Evolutionary conservation across 30 jellyfish, hydroid and myxozoan genomes (phyloP).

Genomic region (Cassiopea xamachana): DNA sequence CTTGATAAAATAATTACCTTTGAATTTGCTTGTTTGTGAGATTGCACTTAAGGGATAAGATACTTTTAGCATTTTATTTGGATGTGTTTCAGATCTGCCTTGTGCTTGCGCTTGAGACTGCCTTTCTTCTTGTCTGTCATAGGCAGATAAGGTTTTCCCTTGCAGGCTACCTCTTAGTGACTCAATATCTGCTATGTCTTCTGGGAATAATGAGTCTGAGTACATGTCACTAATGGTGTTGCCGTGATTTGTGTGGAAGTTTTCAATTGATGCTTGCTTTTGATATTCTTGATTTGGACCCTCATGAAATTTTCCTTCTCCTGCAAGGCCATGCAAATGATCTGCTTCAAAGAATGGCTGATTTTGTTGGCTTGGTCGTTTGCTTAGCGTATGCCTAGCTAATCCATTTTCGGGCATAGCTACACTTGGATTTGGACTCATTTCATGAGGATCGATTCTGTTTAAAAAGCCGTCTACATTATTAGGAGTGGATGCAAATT

Average conservation of each 20-base stretch:
- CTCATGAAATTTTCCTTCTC: conserved; percentile 1
- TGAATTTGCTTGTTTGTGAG: conserved; percentile 15
- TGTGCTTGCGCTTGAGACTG: conserved; percentile 46
- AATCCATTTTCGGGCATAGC: conserved; percentile 78
- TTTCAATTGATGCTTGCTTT: conserved; percentile 26
- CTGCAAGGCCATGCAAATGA: conserved; percentile 2
- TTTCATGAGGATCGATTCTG: conserved; percentile 87
- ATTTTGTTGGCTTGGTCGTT: conserved; percentile 20
- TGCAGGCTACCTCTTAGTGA: conserved; percentile 89
- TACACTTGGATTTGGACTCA: conserved; percentile 66
- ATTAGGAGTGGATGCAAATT: conserved; percentile 20
- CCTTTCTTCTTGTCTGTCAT: conserved; percentile 72
- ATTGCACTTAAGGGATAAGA: conserved; percentile 58
- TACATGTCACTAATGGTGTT: conserved; percentile 79
- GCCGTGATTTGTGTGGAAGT: conserved; percentile 36
- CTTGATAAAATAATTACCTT: not conserved
- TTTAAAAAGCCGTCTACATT: conserved; percentile 49
- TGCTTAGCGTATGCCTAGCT: conserved; percentile 70
- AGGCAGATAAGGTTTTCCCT: conserved; percentile 88
- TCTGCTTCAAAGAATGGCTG: not conserved
- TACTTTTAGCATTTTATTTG: conserved; percentile 30
- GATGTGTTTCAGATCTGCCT: conserved; percentile 63
- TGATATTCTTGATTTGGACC: conserved; percentile 9
- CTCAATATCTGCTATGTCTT: conserved; percentile 89
- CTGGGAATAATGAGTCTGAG: conserved; percentile 93